Evolutionary conservation across 2,888 invertebrate species (phyloP).

Genomic region (Hipparchia sbordonii): DNA sequence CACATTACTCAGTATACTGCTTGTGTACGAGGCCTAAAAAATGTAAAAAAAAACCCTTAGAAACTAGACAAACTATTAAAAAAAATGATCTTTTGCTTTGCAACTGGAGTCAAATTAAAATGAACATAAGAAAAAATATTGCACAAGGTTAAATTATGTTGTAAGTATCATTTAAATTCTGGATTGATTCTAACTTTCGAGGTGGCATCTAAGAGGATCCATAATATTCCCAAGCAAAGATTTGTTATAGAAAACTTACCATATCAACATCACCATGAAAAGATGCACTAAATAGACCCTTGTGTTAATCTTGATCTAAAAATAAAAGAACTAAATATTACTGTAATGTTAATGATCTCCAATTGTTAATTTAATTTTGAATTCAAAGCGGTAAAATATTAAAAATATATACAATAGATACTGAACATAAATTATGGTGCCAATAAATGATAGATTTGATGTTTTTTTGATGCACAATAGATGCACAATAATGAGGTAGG

Average conservation of each 20-base stretch:
- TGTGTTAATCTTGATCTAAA: conserved; percentile 17
- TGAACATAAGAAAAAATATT: no score
- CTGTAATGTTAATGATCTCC: not conserved
- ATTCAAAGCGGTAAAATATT: not conserved
- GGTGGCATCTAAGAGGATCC: not conserved
- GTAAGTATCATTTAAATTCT: not conserved
- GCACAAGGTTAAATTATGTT: not conserved
- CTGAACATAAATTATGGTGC: no score
- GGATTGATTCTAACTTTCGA: not conserved
- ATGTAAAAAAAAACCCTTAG: not conserved
- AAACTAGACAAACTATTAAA: no score
- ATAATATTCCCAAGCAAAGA: not conserved
- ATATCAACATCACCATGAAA: conserved; percentile 7
- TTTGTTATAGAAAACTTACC: conserved; percentile 9
- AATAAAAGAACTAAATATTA: conserved; percentile 12
- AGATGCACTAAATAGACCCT: conserved; percentile 1
- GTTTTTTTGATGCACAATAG: no score
- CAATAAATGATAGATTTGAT: no score
- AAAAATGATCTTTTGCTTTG: no score
- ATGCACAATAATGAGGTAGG: no score
- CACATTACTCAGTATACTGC: conserved; percentile 52
- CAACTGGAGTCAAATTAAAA: no score
- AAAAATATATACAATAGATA: no score
- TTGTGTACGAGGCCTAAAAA: conserved; percentile 39
- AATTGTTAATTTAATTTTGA: not conserved